phyloP scores from a whole-genome alignment of 2,888 invertebrate species.

The Trichogramma evanescens region DNA sequence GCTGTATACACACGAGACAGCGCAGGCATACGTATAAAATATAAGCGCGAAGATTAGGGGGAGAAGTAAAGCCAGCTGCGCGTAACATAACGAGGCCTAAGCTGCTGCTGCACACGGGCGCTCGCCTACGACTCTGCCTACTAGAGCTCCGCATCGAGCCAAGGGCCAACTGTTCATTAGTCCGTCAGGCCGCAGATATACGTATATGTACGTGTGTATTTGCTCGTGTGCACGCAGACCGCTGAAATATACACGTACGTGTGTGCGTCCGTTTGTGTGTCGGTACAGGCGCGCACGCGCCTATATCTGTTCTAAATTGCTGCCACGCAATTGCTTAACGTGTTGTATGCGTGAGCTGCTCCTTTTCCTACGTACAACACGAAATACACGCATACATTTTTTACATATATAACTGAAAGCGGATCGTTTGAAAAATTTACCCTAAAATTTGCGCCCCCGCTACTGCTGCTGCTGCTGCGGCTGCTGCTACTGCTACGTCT shows the following conservation, averaged over 20 bases:
- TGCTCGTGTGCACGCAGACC: too few species aligned
- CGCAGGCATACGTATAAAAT: conserved; percentile 5
- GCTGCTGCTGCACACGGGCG: conserved; percentile 9
- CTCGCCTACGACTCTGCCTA: not conserved
- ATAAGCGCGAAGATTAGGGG: conserved; percentile 23
- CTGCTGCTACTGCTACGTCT: not conserved
- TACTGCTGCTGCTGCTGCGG: not conserved
- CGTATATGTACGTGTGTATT: too few species aligned
- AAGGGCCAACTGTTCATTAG: conserved; percentile 46
- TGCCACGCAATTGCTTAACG: too few species aligned
- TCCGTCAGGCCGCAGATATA: conserved; percentile 25
- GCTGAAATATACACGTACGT: too few species aligned
- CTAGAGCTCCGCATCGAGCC: too few species aligned
- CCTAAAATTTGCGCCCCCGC: not conserved
- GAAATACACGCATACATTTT: too few species aligned
- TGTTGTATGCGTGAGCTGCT: too few species aligned
- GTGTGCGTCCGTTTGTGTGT: too few species aligned
- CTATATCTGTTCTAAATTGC: too few species aligned
- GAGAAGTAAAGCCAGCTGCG: conserved; percentile 36
- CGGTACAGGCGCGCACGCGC: too few species aligned
- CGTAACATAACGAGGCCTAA: conserved; percentile 36
- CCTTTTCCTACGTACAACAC: too few species aligned
- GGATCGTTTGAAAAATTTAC: conserved; percentile 1
- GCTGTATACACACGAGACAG: not conserved
- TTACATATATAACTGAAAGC: not conserved